Evolutionary conservation across 2,113 vertebrate genomes (phyloP).

Genomic region (Ardeotis arabs): DNA sequence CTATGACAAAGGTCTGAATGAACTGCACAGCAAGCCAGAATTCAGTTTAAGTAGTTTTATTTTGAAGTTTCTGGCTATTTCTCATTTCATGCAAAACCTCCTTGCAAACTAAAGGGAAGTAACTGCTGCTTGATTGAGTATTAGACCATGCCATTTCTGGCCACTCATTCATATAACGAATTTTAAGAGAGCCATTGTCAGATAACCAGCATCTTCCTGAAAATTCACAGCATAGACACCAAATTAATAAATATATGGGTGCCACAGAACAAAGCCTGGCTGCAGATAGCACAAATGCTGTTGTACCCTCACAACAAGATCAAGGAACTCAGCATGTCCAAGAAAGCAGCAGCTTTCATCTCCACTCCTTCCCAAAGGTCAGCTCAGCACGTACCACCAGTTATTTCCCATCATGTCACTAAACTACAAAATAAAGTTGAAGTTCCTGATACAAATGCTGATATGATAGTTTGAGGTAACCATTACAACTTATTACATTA

Average conservation of each 20-base stretch:
- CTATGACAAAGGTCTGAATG: not conserved
- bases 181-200: not conserved
- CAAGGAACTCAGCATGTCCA: not conserved
- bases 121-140: not conserved
- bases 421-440: conserved; percentile 4
- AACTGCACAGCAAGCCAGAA: not conserved
- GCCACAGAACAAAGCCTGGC: not conserved
- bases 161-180: not conserved
- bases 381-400: not conserved
- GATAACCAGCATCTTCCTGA: not conserved
- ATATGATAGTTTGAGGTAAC: not conserved
- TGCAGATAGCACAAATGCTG: not conserved
- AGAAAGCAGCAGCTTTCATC: not conserved
- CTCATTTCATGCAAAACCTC: not conserved
- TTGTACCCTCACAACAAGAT: not conserved
- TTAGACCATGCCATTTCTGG: not conserved
- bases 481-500: not conserved
- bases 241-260: not conserved
- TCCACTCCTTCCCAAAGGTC: not conserved
- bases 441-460: not conserved
- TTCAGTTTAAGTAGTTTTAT: not conserved
- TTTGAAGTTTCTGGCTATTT: not conserved
- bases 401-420: not conserved
- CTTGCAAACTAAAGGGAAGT: not conserved
- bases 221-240: not conserved